phyloP scores from a whole-genome alignment of 2,797 vertebrate species.

The Chrysocyon brachyurus region DNA sequence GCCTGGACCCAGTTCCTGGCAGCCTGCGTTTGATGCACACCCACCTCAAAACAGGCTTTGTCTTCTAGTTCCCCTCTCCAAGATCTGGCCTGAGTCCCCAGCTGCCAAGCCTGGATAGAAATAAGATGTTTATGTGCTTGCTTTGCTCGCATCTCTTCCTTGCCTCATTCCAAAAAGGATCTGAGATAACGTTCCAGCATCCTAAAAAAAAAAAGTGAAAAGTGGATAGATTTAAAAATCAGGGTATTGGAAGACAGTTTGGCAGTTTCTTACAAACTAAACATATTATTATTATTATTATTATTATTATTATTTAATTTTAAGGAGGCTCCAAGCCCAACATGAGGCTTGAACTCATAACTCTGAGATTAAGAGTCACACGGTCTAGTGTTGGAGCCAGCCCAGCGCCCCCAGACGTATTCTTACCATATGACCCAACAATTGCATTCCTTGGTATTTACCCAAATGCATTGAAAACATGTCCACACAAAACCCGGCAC shows the following conservation, averaged over 20 bases:
- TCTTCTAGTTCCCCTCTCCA: neutral
- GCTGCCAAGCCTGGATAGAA: neutral
- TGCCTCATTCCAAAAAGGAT: neutral
- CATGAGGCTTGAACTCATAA: neutral
- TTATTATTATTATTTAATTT: neutral
- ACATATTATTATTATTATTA: neutral
- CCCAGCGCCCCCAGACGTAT: neutral
- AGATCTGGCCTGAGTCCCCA: neutral
- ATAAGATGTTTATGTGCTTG: too few species aligned
- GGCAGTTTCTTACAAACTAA: neutral
- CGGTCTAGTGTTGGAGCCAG: neutral
- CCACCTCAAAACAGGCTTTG: neutral
- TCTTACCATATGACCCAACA: neutral
- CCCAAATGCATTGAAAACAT: neutral
- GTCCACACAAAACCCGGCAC: neutral
- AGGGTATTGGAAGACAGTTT: neutral
- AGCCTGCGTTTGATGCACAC: fast-evolving
- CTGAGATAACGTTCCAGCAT: neutral
- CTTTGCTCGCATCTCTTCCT: neutral
- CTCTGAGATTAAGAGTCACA: neutral
- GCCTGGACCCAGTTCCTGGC: neutral
- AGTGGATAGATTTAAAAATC: neutral
- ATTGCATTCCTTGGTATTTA: neutral
- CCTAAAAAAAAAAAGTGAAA: neutral
- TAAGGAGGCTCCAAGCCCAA: neutral